phyloP scores from a whole-genome alignment of 37 sponge, comb jelly and placozoan genomes.

The Dysidea cf. avara region DNA sequence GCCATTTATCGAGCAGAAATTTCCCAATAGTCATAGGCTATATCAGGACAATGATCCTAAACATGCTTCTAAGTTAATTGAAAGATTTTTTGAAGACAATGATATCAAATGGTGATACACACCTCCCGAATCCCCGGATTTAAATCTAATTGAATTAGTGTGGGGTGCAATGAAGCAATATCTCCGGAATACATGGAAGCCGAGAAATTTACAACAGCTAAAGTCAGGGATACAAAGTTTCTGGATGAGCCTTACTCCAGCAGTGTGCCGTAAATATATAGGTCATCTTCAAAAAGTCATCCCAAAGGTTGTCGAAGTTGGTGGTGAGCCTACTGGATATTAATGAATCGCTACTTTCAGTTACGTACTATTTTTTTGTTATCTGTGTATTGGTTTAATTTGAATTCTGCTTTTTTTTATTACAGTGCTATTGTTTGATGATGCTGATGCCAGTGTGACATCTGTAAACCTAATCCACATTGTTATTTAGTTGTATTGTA shows the following conservation, averaged over 20 bases:
- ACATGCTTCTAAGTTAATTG: background rate
- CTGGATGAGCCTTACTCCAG: constrained; percentile 14
- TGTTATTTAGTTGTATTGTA: too few species aligned
- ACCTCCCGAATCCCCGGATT: constrained; percentile 8
- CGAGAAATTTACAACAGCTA: background rate
- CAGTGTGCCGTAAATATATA: too few species aligned
- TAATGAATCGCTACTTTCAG: too few species aligned
- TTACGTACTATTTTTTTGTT: too few species aligned
- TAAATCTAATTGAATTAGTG: constrained; percentile 5
- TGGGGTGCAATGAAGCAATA: constrained; percentile 1
- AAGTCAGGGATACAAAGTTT: constrained; percentile 1
- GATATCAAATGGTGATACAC: constrained; percentile 23
- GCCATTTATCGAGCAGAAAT: background rate
- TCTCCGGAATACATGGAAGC: constrained; percentile 7
- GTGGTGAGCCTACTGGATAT: too few species aligned
- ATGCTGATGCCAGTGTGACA: too few species aligned
- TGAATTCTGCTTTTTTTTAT: too few species aligned
- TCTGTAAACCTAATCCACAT: too few species aligned
- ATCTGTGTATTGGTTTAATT: too few species aligned
- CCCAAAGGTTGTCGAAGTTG: too few species aligned
- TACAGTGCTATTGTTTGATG: too few species aligned
- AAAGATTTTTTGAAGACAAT: background rate
- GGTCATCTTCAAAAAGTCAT: too few species aligned
- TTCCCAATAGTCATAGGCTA: constrained; percentile 17
- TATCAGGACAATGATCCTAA: constrained; percentile 45